Evolutionary conservation across 1,140 invertebrate genomes (phyloP), one percentile per base, ranked within the genome.

Genomic region (Pissodes strobi): DNA sequence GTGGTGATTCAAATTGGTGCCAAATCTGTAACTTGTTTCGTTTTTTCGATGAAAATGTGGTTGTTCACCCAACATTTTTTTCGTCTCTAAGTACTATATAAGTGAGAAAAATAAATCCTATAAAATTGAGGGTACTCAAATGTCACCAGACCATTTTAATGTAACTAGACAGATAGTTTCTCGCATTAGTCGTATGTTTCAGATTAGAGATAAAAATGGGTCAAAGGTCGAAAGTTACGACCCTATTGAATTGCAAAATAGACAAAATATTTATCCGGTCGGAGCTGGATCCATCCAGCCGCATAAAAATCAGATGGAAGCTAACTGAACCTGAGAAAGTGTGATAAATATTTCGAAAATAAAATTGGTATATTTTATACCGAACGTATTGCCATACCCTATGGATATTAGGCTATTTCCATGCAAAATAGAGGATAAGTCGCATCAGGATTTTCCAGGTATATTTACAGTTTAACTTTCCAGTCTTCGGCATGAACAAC

Each of bases 311-410:
- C 59, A 46, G 59, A 62, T 62, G 38, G 22, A 62, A 43, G 19
- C 49, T 30, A 49, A 51, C 19, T 41, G 38, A 45, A 62, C 48
- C 38, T 49, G 59, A 53, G 48, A 62, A 62, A 53, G 59, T 53
- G 59, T 37, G 59, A 62, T 62, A 62, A 62, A 62, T 53, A 62
- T 51, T 62, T 53, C 15, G n/a, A 30, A 62, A 62, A 62, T 45
- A 53, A 45, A 51, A 49, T 45, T 23, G 59, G 38, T 45, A 41
- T 62, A 62, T 53, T 62, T 62, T 62, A 52, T 62, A 43, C 48
- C n/a, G 10, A 37, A 17, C 57, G 46, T 46, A 51, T 39, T 62
- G 59, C 38, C 22, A n/a, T 22, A 21, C 25, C 17, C 3, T 62
- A 21, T 18, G 49, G 25, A 62, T 62, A 62, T 53, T 23, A 62